Evolutionary conservation across 1,140 invertebrate genomes (phyloP).

Genomic region (Gryon sp.): DNA sequence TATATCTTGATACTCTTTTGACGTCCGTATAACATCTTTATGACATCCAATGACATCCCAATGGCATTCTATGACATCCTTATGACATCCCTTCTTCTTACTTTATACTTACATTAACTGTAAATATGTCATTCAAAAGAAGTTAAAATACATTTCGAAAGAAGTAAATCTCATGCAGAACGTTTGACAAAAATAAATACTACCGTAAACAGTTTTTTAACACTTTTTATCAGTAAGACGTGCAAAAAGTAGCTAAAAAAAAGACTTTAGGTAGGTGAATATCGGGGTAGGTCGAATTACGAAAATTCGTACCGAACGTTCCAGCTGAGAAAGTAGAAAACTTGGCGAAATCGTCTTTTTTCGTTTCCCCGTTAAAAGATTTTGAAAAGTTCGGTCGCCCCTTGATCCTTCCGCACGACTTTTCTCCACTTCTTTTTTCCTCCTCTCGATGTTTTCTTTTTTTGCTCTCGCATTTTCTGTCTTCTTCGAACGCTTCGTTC

Average conservation of each 20-base stretch:
- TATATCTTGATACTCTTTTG: too few relatives aligned
- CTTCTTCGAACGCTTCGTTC: slow-evolving; percentile 25
- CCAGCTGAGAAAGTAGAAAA: slow-evolving; percentile 47
- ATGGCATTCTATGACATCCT: too few relatives aligned
- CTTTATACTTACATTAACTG: too few relatives aligned
- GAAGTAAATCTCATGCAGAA: too few relatives aligned
- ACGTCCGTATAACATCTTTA: too few relatives aligned
- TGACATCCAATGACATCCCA: too few relatives aligned
- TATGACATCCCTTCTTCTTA: too few relatives aligned
- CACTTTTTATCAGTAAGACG: slow-evolving; percentile 1
- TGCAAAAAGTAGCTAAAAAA: slow-evolving; percentile 13
- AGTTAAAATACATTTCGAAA: too few relatives aligned
- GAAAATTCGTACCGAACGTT: slow-evolving; percentile 46
- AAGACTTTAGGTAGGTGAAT: slow-evolving; percentile 26
- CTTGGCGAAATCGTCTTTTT: slow-evolving; percentile 30
- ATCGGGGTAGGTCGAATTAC: slow-evolving; percentile 42
- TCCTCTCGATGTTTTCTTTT: too few relatives aligned
- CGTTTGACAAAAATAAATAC: slow-evolving; percentile 21
- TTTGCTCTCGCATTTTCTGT: too few relatives aligned
- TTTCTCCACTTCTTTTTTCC: slow-evolving; percentile 27
- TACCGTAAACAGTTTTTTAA: slow-evolving; percentile 12
- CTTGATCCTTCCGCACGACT: slow-evolving; percentile 42
- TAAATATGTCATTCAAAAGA: too few relatives aligned
- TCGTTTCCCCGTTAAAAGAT: slow-evolving; percentile 44
- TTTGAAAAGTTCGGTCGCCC: slow-evolving; percentile 55